Base-by-base conservation (phyloP, 2,888 invertebrate genomes). In the Gymnocheta viridis region DNA sequence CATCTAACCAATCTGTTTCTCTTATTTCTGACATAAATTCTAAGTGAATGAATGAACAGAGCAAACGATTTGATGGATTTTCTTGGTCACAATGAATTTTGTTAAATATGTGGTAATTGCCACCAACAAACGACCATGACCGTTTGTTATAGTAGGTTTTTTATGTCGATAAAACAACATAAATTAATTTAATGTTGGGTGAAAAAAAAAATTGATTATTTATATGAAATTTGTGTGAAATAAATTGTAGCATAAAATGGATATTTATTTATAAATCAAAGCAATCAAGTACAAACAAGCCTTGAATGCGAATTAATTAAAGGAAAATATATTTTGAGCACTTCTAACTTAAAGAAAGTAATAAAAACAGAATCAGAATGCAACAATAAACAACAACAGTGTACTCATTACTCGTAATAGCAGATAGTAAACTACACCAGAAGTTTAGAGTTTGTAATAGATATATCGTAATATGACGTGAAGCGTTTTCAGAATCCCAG, bases 51-150 rank as follows among this genome's bases (percentile, higher is more conserved):
- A 72, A 64, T 70, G 51, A 66, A 76, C 60, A 62, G 6, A 41
- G 24, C 70, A 19, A 54, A 67, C 69, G 77, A 78, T 84, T 85
- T 86, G 86, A 86, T 86, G 84, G 85, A 86, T 86, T 84, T 83
- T 82, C 82, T 81, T 82, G 85, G 78, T 80, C 82, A 76, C 74
- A 77, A 82, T 80, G 86, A 84, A 82, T 85, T 84, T 82, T 76
- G 85, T 86, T 85, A 86, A 86, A 86, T 85, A 69, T 78, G 82
- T 79, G 78, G 82, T 87, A 86, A 86, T 87, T 87, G 85, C 85
- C 86, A 85, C 82, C 77, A 86, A 85, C 84, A 80, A 82, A 69
- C 72, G 81, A 83, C 78, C 82, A 81, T 83, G 83, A 85, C 80
- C 85, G 79, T 74, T 41, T 54, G 7, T 44, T 35, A 24, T 24